These are phyloP conservation scores for Ornithoptera priamus DNA, from an alignment of 2,888 invertebrate species.

Conservation along the genomic window DNA sequence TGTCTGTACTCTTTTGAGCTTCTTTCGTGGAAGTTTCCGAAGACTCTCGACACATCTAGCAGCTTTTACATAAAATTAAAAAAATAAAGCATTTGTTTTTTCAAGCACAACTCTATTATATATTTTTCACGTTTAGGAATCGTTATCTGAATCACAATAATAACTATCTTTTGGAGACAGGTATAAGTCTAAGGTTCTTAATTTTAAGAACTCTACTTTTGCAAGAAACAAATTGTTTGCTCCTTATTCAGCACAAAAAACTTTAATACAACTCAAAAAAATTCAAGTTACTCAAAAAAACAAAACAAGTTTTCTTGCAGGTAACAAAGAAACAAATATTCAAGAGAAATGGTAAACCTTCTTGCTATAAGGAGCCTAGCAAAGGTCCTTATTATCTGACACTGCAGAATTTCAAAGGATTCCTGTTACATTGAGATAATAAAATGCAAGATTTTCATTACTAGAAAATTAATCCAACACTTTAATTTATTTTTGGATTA, in stretches of 20 bases:
- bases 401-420: slow-evolving; percentile 16
- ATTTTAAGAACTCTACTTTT: background rate
- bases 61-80: background rate
- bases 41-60: slow-evolving; percentile 1
- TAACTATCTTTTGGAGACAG: background rate
- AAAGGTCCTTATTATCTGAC: slow-evolving; percentile 22
- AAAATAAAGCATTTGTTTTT: background rate
- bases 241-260: slow-evolving; percentile 12
- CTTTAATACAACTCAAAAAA: background rate
- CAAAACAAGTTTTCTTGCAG: slow-evolving; percentile 7
- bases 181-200: background rate
- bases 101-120: background rate
- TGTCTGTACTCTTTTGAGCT: slow-evolving; percentile 17
- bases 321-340: slow-evolving; percentile 18
- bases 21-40: slow-evolving; percentile 6
- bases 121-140: background rate
- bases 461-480: background rate
- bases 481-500: background rate
- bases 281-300: background rate
- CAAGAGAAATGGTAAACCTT: slow-evolving; percentile 24
- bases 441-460: background rate
- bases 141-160: background rate
- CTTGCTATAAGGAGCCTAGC: slow-evolving; percentile 22
- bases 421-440: slow-evolving; percentile 10
- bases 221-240: background rate